Percentiles rank a stretch among this genome's conserved stretches.
phyloP scores from a whole-genome alignment of 1,140 invertebrate species.

The Lanistes nyassanus region DNA sequence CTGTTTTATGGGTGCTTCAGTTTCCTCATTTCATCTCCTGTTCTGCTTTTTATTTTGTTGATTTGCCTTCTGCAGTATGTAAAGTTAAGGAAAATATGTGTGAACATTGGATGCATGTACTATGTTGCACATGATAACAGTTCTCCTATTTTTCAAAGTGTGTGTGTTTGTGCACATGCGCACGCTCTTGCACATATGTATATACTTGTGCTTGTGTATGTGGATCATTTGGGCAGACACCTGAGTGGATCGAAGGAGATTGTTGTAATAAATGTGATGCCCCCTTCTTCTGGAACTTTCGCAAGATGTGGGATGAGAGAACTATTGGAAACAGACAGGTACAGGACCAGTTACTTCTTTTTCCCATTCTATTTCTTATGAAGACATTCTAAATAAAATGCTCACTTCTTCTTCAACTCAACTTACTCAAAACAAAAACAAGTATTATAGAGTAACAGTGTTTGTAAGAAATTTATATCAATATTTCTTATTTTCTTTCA shows the following conservation, averaged over 20 bases:
- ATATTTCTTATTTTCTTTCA: too few species aligned
- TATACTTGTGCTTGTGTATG: conserved; percentile 1
- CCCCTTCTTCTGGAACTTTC: conserved; percentile 99
- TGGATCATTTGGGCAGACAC: conserved; percentile 73
- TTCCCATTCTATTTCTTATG: too few species aligned
- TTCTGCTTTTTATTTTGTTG: too few species aligned
- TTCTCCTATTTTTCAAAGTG: neutral
- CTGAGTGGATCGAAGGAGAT: conserved; percentile 93
- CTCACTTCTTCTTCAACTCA: neutral
- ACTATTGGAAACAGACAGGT: conserved; percentile 86
- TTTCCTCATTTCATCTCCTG: too few species aligned
- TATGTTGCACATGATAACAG: too few species aligned
- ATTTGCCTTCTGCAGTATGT: too few species aligned
- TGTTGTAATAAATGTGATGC: conserved; percentile 90
- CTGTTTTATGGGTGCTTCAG: too few species aligned
- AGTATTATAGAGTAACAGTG: neutral
- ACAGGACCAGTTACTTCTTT: too few species aligned
- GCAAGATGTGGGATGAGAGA: conserved; percentile 97
- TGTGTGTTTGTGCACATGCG: conserved; percentile 4
- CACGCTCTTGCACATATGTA: conserved; percentile 6
- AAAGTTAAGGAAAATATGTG: neutral
- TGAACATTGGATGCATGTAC: neutral
- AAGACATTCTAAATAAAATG: neutral
- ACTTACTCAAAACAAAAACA: neutral
- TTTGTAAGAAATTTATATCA: neutral